Evolutionary conservation across 2,888 invertebrate species (phyloP).

Genomic region (Phyto melanocephala): DNA sequence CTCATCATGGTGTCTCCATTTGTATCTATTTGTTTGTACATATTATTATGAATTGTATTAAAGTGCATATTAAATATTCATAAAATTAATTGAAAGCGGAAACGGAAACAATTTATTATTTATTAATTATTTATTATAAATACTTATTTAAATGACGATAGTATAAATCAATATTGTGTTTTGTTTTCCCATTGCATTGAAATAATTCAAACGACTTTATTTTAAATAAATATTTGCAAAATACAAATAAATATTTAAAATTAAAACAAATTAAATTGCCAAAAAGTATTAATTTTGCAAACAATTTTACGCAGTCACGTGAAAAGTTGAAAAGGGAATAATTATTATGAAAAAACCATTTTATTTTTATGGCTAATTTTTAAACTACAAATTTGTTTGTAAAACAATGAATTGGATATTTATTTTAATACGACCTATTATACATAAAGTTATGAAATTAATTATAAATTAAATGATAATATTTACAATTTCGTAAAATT

Average conservation of each 20-base stretch:
- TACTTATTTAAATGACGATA: not conserved
- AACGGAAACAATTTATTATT: slow-evolving; percentile 12
- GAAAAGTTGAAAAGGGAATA: too few relatives aligned
- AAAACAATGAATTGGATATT: too few relatives aligned
- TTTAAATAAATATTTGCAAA: not conserved
- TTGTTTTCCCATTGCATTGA: not conserved
- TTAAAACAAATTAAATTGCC: not conserved
- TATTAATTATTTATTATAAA: not conserved
- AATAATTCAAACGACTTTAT: too few relatives aligned
- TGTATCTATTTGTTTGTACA: not conserved
- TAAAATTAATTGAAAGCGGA: slow-evolving; percentile 27
- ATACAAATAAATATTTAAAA: not conserved
- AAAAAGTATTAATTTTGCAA: not conserved
- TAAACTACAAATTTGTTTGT: too few relatives aligned
- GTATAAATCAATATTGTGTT: not conserved
- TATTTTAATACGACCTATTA: too few relatives aligned
- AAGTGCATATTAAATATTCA: not conserved
- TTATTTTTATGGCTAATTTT: too few relatives aligned
- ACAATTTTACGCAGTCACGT: too few relatives aligned
- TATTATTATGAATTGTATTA: not conserved
- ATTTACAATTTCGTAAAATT: too few relatives aligned
- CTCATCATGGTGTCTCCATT: not conserved
- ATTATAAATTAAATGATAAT: too few relatives aligned
- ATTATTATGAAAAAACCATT: too few relatives aligned
- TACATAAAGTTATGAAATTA: too few relatives aligned